Percentiles rank a stretch among this genome's conserved stretches.
Conservation (phyloP, 1,140 invertebrate genomes). For the Drosophila mauritiana region DNA sequence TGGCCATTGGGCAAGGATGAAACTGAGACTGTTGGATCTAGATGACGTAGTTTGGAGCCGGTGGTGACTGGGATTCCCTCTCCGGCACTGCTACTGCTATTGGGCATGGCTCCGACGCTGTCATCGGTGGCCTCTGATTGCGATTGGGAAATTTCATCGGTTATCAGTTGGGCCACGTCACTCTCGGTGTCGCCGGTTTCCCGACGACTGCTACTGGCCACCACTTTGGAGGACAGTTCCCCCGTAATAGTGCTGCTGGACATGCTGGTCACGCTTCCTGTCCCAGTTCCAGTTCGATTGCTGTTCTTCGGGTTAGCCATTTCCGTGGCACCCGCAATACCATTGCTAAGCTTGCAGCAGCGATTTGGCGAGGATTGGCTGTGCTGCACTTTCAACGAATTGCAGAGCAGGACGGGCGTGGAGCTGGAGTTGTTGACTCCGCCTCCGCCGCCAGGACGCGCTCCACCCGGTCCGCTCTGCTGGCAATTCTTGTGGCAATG, state of each 20-base stretch:
- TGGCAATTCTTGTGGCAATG: slow-evolving; percentile 90
- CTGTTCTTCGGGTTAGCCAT: not conserved
- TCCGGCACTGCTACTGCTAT: slow-evolving; percentile 70
- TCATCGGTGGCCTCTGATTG: slow-evolving; percentile 84
- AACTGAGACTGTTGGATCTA: slow-evolving; percentile 55
- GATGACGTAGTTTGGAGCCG: slow-evolving; percentile 64
- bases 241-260: slow-evolving; percentile 81
- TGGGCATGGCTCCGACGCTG: slow-evolving; percentile 72
- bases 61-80: slow-evolving; percentile 1
- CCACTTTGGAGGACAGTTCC: slow-evolving; percentile 69
- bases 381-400: slow-evolving; percentile 82
- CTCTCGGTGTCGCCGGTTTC: slow-evolving; percentile 82
- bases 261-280: slow-evolving; percentile 73
- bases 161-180: slow-evolving; percentile 81
- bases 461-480: slow-evolving; percentile 33
- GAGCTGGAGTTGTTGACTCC: slow-evolving; percentile 12
- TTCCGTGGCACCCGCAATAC: slow-evolving; percentile 22
- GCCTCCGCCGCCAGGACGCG: slow-evolving; percentile 13
- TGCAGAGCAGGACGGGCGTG: slow-evolving; percentile 67
- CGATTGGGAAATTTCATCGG: slow-evolving; percentile 78
- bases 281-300: slow-evolving; percentile 34
- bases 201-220: slow-evolving; percentile 78
- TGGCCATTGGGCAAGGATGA: slow-evolving; percentile 65
- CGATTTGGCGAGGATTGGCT: slow-evolving; percentile 84
- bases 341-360: slow-evolving; percentile 77